Evolutionary conservation across 1,140 invertebrate genomes (phyloP).

Genomic region (Aethina tumida): DNA sequence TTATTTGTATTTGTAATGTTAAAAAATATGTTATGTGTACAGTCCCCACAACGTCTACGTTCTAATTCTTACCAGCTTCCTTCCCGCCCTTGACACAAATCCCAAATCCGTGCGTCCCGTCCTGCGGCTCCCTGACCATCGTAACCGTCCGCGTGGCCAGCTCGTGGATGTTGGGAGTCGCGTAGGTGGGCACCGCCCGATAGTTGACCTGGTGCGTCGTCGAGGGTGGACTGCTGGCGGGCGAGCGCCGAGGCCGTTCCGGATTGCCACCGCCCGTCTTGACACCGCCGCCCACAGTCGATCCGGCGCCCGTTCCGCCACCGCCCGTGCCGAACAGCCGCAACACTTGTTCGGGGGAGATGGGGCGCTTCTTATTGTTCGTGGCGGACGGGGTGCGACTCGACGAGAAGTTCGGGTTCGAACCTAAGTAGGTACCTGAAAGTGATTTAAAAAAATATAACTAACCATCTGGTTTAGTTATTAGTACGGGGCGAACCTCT

Average conservation of each 20-base stretch:
- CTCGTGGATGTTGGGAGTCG: conserved; percentile 46
- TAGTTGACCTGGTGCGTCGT: conserved; percentile 51
- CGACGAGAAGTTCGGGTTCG: conserved; percentile 39
- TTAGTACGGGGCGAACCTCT: conserved; percentile 36
- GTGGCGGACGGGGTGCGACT: conserved; percentile 27
- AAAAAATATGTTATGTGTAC: no score
- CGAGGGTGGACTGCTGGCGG: conserved; percentile 64
- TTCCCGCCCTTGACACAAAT: conserved; percentile 84
- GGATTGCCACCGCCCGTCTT: conserved; percentile 28
- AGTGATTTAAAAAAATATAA: conserved; percentile 1
- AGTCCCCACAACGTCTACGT: no score
- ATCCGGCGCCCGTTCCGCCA: conserved; percentile 13
- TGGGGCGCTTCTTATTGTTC: conserved; percentile 55
- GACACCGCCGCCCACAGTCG: conserved; percentile 26
- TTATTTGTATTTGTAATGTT: no score
- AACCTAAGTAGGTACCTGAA: conserved; percentile 52
- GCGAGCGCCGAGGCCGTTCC: conserved; percentile 45
- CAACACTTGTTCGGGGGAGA: conserved; percentile 69
- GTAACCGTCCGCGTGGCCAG: conserved; percentile 69
- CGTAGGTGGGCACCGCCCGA: conserved; percentile 14
- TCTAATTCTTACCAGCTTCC: conserved; percentile 59
- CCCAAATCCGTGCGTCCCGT: conserved; percentile 69
- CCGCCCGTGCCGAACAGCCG: conserved; percentile 48
- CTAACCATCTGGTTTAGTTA: no score
- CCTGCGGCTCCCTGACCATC: conserved; percentile 68